phyloP scores from a whole-genome alignment of 2,797 vertebrate genomes.

The Gila robusta region DNA sequence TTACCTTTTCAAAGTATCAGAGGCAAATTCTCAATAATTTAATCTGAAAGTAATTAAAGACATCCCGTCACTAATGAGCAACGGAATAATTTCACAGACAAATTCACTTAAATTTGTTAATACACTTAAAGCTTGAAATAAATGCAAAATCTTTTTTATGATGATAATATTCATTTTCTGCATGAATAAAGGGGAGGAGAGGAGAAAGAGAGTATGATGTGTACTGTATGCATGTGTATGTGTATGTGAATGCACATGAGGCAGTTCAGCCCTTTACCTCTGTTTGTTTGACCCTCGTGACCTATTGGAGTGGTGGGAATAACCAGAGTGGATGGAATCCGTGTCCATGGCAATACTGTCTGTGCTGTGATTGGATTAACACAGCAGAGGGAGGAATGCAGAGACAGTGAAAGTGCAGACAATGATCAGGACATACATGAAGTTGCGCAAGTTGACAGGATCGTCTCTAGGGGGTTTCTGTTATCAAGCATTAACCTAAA shows the following conservation, averaged over 20 bases:
- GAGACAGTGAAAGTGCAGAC: constrained; percentile 57
- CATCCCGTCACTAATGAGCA: constrained; percentile 16
- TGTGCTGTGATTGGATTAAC: constrained; percentile 66
- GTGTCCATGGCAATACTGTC: constrained; percentile 88
- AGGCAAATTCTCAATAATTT: constrained; percentile 32
- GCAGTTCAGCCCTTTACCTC: constrained; percentile 78
- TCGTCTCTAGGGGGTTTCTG: constrained; percentile 56
- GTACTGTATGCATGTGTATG: neutral
- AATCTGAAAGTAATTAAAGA: constrained; percentile 16
- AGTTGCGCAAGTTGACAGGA: constrained; percentile 58
- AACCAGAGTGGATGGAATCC: constrained; percentile 95
- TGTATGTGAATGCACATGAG: neutral
- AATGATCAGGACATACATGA: constrained; percentile 62
- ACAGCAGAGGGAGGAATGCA: constrained; percentile 49
- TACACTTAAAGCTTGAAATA: constrained; percentile 17
- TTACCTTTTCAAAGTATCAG: constrained; percentile 31
- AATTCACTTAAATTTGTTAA: constrained; percentile 25
- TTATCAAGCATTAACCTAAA: constrained; percentile 66
- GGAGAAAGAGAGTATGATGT: neutral
- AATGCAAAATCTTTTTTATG: constrained; percentile 19
- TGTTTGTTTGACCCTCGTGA: constrained; percentile 93
- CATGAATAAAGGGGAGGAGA: constrained; percentile 1
- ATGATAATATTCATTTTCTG: constrained; percentile 21
- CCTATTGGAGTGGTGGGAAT: constrained; percentile 93
- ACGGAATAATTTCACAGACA: constrained; percentile 7